Conservation (phyloP, 2,797 vertebrate genomes). For the Champsocephalus esox region DNA sequence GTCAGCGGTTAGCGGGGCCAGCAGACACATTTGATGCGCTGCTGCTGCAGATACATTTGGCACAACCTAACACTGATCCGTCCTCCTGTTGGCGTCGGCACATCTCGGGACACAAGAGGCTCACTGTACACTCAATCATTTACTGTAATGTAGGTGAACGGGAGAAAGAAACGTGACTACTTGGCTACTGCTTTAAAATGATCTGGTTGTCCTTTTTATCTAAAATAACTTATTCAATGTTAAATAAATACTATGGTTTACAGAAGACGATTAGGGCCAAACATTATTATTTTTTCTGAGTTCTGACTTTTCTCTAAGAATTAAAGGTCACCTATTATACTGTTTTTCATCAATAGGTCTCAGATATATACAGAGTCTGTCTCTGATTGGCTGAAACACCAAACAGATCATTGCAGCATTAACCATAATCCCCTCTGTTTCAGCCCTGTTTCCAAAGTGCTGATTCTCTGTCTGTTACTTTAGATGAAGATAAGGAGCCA, state of each 20-base stretch:
- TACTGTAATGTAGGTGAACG: conserved; percentile 9
- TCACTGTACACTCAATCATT: conserved; percentile 12
- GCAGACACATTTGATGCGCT: conserved; percentile 31
- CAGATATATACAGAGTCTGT: too few species aligned
- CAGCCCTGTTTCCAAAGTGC: too few species aligned
- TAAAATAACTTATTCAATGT: background rate
- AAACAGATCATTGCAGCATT: too few species aligned
- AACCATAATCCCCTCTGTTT: too few species aligned
- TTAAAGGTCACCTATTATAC: too few species aligned
- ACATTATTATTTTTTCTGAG: too few species aligned
- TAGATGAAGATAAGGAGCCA: too few species aligned
- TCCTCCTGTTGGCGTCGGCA: conserved; percentile 39
- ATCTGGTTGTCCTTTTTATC: conserved; percentile 1
- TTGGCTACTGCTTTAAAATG: background rate
- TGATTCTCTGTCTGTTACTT: too few species aligned
- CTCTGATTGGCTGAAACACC: too few species aligned
- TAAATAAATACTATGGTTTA: conserved; percentile 25
- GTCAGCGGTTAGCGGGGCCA: conserved; percentile 30
- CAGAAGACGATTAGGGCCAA: too few species aligned
- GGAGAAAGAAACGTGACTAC: background rate
- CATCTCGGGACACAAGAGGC: conserved; percentile 47
- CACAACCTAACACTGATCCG: conserved; percentile 53
- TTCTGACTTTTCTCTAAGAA: too few species aligned
- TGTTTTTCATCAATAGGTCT: too few species aligned
- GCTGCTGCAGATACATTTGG: conserved; percentile 63